A percentile compares a stretch with the other conserved stretches of the same genome.
phyloP scores from a whole-genome alignment of 2,888 invertebrate genomes.

The Tholera decimalis region DNA sequence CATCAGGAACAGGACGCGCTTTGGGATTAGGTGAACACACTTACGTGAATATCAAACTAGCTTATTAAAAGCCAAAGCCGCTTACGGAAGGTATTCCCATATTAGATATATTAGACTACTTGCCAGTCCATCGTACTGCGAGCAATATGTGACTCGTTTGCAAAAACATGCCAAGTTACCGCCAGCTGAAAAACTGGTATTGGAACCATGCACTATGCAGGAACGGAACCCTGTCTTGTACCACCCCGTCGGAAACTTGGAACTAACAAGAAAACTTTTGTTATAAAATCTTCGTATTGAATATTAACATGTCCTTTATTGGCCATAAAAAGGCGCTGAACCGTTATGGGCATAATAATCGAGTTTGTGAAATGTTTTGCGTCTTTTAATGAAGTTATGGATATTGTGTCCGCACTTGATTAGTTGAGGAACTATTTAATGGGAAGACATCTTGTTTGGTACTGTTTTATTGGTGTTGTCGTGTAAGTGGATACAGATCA shows the following conservation, averaged over 20 bases:
- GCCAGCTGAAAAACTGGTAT: conserved; percentile 54
- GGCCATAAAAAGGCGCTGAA: conserved; percentile 77
- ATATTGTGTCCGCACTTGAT: conserved; percentile 67
- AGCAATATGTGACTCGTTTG: conserved; percentile 54
- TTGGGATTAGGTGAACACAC: background rate
- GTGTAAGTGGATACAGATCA: conserved; percentile 23
- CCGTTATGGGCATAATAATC: conserved; percentile 79
- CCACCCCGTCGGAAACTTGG: conserved; percentile 69
- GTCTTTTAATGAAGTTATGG: conserved; percentile 70
- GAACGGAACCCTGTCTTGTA: conserved; percentile 65
- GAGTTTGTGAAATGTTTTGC: conserved; percentile 71
- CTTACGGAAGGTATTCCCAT: conserved; percentile 38
- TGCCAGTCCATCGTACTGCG: conserved; percentile 32
- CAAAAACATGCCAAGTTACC: conserved; percentile 53
- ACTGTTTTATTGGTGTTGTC: conserved; percentile 47
- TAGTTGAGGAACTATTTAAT: conserved; percentile 69
- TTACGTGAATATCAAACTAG: conserved; percentile 1
- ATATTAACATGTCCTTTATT: conserved; percentile 86
- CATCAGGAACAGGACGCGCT: no score
- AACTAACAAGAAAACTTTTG: conserved; percentile 85
- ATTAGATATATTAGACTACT: conserved; percentile 43
- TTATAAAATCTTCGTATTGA: conserved; percentile 87
- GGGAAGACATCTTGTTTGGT: conserved; percentile 44
- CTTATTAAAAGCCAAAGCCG: conserved; percentile 41
- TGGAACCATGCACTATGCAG: conserved; percentile 56